Evolutionary conservation across 2,113 vertebrate genomes (phyloP), one percentile per base, ranked within the genome.

Genomic region (Gymnobelideus leadbeateri): DNA sequence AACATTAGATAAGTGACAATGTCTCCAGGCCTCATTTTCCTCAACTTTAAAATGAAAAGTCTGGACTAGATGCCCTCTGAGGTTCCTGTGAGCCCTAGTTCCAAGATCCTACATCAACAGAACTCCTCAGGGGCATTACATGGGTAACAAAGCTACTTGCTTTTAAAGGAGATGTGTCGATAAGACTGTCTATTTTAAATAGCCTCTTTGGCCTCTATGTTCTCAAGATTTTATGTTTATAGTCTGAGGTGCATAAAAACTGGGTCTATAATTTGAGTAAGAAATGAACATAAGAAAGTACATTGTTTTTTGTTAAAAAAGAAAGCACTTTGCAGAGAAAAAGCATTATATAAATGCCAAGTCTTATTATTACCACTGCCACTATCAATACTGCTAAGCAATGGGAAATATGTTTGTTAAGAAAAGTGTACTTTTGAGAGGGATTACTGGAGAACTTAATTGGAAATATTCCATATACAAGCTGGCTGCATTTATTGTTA

Each of bases 371-470:
- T 92, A 96, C 93, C 47, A 92, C 90, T 91, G 92, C 53, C 93
- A 94, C 53, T 37, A 25, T 68, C 89, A 97, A 95, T 93, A 91
- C 52, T 43, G 93, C 91, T 43, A 91, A 94, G 92, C 53, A 92
- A 94, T 12, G 28, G 77, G n/a, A 95, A 95, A 47, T 16, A 95
- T 8, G 92, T 93, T 93, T 68, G 93, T 57, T 3, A 49, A 95
- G 96, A 98, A 91, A 51, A 96, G 84, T 94, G 68, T 95, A 26
- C 90, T 98, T 97, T 94, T 93, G 52, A 97, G 95, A 92, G 89
- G 89, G 12, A 51, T 46, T 90, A 89, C 51, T 92, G 93, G 91
- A 90, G 51, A 55, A 93, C 91, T 92, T 95, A 94, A 94, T 97
- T 92, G 96, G 95, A 97, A 92, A 95, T 94, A 95, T 57, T 95